A percentile compares a stretch with the other conserved stretches of the same genome.
These are phyloP conservation scores for Teleiodes luculella DNA, from an alignment of 2,888 invertebrate species.

Conservation along the genomic window DNA sequence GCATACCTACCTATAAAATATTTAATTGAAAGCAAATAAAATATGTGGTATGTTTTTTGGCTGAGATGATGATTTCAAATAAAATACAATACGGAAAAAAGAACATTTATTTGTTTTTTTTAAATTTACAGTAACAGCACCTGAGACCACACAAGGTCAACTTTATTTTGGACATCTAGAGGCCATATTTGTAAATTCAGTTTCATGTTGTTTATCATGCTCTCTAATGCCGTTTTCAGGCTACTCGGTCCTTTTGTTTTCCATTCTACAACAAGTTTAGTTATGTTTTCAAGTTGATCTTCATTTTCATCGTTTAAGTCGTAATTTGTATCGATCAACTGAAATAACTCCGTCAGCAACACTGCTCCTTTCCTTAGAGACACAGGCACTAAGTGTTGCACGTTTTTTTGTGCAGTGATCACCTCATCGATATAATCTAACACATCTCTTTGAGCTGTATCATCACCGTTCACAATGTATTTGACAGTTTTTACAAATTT, in stretches of 20 bases:
- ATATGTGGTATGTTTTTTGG: too few relatives aligned
- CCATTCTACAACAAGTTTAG: constrained; percentile 27
- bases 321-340: constrained; percentile 38
- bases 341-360: constrained; percentile 33
- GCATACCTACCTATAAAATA: too few relatives aligned
- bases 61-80: too few relatives aligned
- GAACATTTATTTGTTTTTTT: neutral
- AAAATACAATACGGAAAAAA: too few relatives aligned
- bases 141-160: constrained; percentile 38
- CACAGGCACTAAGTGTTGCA: constrained; percentile 30
- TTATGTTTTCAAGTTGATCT: constrained; percentile 32
- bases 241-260: constrained; percentile 6
- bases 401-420: constrained; percentile 34
- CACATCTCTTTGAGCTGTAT: constrained; percentile 36
- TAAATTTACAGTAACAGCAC: constrained; percentile 29
- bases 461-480: constrained; percentile 27
- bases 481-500: constrained; percentile 36
- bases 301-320: constrained; percentile 35
- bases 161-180: constrained; percentile 31
- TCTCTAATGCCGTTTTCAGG: constrained; percentile 27
- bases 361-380: constrained; percentile 29
- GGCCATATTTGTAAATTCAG: constrained; percentile 44
- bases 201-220: constrained; percentile 39
- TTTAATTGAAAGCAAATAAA: too few relatives aligned
- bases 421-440: constrained; percentile 49